These are phyloP conservation scores for Chromobotia macracanthus DNA, from an alignment of 2,797 vertebrate genomes.

Conservation along the genomic window DNA sequence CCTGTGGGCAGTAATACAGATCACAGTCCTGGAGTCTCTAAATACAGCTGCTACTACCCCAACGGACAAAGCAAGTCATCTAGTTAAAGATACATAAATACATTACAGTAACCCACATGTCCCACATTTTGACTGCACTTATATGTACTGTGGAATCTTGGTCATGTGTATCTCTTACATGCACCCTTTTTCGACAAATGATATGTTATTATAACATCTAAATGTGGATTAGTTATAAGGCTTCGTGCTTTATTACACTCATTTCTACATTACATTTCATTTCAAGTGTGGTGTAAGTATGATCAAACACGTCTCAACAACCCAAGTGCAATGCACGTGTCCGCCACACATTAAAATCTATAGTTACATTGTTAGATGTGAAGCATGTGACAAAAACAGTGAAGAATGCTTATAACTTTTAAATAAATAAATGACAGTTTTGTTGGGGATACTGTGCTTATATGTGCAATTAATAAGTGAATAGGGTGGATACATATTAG, in stretches of 20 bases:
- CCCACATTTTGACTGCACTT: neutral
- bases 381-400: slow-evolving; percentile 17
- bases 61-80: neutral
- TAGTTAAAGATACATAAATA: slow-evolving; percentile 4
- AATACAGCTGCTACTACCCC: slow-evolving; percentile 19
- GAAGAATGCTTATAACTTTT: neutral
- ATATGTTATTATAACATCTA: neutral
- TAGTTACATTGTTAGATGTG: neutral
- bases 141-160: slow-evolving; percentile 4
- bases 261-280: too few species aligned
- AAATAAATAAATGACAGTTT: neutral
- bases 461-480: neutral
- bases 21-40: slow-evolving; percentile 16
- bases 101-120: neutral
- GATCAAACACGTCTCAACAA: neutral
- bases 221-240: neutral
- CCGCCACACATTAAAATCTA: neutral
- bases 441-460: too few species aligned
- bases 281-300: slow-evolving; percentile 2
- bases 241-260: neutral
- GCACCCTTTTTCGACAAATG: neutral
- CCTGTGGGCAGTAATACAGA: slow-evolving; percentile 77
- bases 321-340: neutral
- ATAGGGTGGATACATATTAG: too few species aligned
- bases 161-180: neutral